Base-by-base conservation (phyloP, 2,797 vertebrate species). In the Galaxias olidus region DNA sequence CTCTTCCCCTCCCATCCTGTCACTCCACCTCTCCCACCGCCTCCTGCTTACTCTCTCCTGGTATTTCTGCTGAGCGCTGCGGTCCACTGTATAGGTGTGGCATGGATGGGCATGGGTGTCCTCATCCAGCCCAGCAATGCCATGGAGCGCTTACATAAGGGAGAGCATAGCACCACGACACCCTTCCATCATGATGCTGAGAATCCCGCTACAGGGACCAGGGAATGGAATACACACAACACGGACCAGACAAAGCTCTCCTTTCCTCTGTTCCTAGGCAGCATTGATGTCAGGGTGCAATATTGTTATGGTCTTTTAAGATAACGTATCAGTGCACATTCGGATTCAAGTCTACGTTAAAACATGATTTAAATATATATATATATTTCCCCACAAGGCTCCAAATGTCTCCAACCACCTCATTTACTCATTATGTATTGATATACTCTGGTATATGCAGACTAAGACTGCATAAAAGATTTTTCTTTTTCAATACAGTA, bases 61-160 rank as follows among this genome's bases (percentile, higher is more conserved):
- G 51, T 81, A 0, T 61, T 86, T 85, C 67, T 86, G 84, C 85
- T 83, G 84, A 84, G 84, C 80, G 81, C 87, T 91, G 91, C 91
- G 90, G 88, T 87, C 76, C 81, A 74, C 51, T 52, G 67, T 74
- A n/a, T n/a, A 80, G 80, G 83, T 86, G 84, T 84, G 85, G 84
- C 65, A 71, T 18, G 20, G 65, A 43, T 13, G n/a, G 65, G 43
- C 73, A 71, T 61, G 71, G 84, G 69, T 77, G 67, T 81, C 55
- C 55, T 58, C 40, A 10, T 18, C 50, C 50, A 17, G 18, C 50
- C 6, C 30, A 30, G 30, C 30, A 30, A 30, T 52, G n/a, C 20
- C 14, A n/a, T 20, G 54, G 30, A n/a, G 53, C 11, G 6, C 8
- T 57, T 57, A 57, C 40, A 15, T 57, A 57, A 57, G 14, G 10